Evolutionary conservation across 2,113 vertebrate species (phyloP).

Genomic region (Lophotis ruficrista): DNA sequence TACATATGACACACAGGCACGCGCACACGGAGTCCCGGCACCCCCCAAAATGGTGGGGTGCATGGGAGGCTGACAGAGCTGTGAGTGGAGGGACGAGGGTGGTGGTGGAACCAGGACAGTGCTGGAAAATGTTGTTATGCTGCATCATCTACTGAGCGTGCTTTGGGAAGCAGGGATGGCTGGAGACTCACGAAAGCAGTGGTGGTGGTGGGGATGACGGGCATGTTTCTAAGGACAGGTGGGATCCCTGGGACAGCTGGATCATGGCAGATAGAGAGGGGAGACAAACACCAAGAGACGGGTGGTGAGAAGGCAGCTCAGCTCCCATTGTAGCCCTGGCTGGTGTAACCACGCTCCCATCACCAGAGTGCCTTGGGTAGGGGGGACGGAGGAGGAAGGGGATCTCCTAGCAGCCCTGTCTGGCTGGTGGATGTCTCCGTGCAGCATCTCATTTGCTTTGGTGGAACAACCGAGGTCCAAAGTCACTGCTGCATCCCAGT

Average conservation of each 20-base stretch:
- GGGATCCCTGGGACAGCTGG: background rate
- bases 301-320: background rate
- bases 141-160: background rate
- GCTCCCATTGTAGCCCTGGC: background rate
- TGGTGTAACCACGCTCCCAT: background rate
- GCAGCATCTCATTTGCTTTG: background rate
- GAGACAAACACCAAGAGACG: background rate
- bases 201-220: background rate
- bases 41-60: background rate
- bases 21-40: background rate
- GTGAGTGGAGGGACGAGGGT: background rate
- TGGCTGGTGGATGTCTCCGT: background rate
- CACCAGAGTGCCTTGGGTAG: background rate
- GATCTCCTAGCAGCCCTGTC: background rate
- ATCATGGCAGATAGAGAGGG: background rate
- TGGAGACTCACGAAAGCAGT: background rate
- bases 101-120: background rate
- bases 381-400: background rate
- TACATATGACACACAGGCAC: slow-evolving; percentile 36
- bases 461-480: background rate
- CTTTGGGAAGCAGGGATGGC: background rate
- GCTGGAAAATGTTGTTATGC: background rate
- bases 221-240: background rate
- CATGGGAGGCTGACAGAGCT: background rate
- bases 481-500: background rate